A percentile compares a stretch with the other conserved stretches of the same genome.
These are phyloP conservation scores for Argynnis bischoffii DNA, from an alignment of 2,888 invertebrate species.

Conservation along the genomic window DNA sequence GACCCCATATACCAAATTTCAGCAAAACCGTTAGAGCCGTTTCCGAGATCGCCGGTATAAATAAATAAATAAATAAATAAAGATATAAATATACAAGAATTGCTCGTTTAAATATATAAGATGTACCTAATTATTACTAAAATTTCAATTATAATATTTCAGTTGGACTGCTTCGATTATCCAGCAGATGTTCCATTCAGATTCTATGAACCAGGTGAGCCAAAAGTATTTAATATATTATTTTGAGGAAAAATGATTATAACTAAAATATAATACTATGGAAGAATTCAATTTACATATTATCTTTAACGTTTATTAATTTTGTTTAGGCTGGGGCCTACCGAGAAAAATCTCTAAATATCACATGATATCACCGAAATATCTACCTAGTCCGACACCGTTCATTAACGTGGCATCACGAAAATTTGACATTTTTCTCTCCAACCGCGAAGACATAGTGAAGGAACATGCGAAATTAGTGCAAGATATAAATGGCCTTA, in stretches of 20 bases:
- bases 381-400: slow-evolving; percentile 27
- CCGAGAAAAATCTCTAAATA: slow-evolving; percentile 38
- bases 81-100: too few relatives aligned
- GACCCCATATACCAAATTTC: too few relatives aligned
- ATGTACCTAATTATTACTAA: background rate
- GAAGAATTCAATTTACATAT: background rate
- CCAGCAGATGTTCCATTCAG: slow-evolving; percentile 38
- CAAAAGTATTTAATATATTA: too few relatives aligned
- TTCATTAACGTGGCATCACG: slow-evolving; percentile 39
- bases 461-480: slow-evolving; percentile 76
- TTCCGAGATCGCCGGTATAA: too few relatives aligned
- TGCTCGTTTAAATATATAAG: too few relatives aligned
- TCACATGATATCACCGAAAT: slow-evolving; percentile 45
- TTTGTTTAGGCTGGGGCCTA: slow-evolving; percentile 47
- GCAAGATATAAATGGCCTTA: slow-evolving; percentile 72
- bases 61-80: too few relatives aligned
- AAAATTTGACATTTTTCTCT: slow-evolving; percentile 50
- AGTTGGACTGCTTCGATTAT: slow-evolving; percentile 68
- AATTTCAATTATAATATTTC: slow-evolving; percentile 44
- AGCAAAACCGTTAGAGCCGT: too few relatives aligned
- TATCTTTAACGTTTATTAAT: background rate
- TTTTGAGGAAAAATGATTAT: too few relatives aligned
- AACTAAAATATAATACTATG: too few relatives aligned
- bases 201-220: slow-evolving; percentile 52
- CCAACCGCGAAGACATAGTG: slow-evolving; percentile 57